Evolutionary conservation across 1,140 invertebrate genomes (phyloP), one percentile per base, ranked within the genome.

Genomic region (Chelonus insularis): DNA sequence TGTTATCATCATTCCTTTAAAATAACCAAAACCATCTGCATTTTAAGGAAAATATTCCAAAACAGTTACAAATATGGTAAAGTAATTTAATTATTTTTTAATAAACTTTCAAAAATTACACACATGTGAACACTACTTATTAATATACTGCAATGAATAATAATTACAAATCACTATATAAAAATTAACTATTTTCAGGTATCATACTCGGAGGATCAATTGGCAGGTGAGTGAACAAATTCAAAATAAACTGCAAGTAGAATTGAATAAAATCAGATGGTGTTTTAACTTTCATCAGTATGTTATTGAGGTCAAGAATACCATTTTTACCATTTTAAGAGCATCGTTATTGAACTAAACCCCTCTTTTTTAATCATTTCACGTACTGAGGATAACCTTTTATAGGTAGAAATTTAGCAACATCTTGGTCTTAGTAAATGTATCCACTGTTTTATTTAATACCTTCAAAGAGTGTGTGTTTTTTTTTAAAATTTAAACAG

Each of bases 181-280:
- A 29, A 41, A 4, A 29, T 29, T 29, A 29, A 29, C 7, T 3
- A 4, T 29, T 89, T 87, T 59, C 86, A 94, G 92, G 91, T 89
- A 75, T 90, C 90, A 71, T 93, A 93, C 80, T 88, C 89, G 29
- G 93, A 95, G 83, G 92, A 95, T 85, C 92, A 94, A 84, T 87
- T 94, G 80, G 88, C 90, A 75, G 92, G 92, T 94, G 84, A 91
- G 91, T 88, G 68, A 75, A 74, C 65, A 68, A 39, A 39, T 5
- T 16, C 14, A 43, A 5, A 43, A 43, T 43, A 9, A 43, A 14
- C 14, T 16, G 41, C 8, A 8, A 43, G 14, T 20, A 8, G 16
- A 18, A 8, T 5, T 37, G 20, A 23, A 47, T 14, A 7, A 4
- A 36, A 55, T 47, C 52, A 14, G 8, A 39, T 56, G n/a, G 18